Conservation (phyloP, 2,888 invertebrate species). For the Griposia aprilina region DNA sequence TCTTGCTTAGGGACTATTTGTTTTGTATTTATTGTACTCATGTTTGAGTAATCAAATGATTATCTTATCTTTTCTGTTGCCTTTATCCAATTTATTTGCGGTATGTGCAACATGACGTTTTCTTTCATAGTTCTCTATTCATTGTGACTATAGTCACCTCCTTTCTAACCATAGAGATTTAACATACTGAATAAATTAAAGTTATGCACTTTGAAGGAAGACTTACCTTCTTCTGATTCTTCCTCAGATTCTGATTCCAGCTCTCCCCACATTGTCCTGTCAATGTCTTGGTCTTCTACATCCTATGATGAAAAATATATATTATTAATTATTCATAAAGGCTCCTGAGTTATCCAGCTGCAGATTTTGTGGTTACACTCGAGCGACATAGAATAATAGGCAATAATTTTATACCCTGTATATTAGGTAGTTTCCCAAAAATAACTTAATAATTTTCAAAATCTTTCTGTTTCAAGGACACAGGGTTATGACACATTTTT, state of each 20-base stretch:
- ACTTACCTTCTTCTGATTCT: constrained; percentile 92
- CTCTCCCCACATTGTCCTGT: constrained; percentile 99
- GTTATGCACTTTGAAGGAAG: not conserved
- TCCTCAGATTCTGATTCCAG: constrained; percentile 97
- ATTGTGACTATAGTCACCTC: not conserved
- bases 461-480: too few relatives aligned
- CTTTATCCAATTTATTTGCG: too few relatives aligned
- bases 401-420: not conserved
- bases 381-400: not conserved
- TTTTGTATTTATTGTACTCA: too few relatives aligned
- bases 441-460: too few relatives aligned
- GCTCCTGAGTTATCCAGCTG: too few relatives aligned
- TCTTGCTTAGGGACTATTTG: too few relatives aligned
- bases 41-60: too few relatives aligned
- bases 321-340: too few relatives aligned
- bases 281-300: constrained; percentile 93
- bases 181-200: not conserved
- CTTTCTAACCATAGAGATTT: not conserved
- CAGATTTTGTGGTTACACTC: not conserved
- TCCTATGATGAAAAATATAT: constrained; percentile 74
- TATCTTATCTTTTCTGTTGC: too few relatives aligned
- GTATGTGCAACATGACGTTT: too few relatives aligned
- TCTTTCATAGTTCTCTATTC: too few relatives aligned
- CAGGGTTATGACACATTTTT: not conserved
- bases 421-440: not conserved